Conservation (phyloP, 1,140 invertebrate genomes). For the Drosophila pruinosa region DNA sequence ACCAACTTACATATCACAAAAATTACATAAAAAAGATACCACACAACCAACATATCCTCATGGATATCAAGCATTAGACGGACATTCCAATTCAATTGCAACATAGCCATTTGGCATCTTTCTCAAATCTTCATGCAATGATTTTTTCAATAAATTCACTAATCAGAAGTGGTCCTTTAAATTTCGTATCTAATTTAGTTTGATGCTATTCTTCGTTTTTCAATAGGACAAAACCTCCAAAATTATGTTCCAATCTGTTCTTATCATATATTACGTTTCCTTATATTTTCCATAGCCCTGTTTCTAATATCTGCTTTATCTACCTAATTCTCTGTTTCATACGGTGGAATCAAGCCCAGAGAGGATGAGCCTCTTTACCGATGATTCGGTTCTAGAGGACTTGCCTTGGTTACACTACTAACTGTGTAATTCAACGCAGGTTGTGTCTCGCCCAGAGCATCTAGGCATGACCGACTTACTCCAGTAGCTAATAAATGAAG, state of each 20-base stretch:
- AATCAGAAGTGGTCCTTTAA: background rate
- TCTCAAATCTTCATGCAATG: slow-evolving; percentile 8
- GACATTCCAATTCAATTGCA: background rate
- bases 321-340: slow-evolving; percentile 22
- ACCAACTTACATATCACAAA: too few species aligned
- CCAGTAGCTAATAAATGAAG: background rate
- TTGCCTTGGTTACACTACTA: too few species aligned
- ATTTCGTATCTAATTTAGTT: background rate
- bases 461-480: background rate
- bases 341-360: background rate
- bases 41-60: too few species aligned
- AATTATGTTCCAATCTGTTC: slow-evolving; percentile 13
- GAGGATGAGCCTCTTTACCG: background rate
- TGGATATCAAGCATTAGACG: too few species aligned
- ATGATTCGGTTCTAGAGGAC: too few species aligned
- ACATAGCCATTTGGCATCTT: background rate
- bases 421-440: too few species aligned
- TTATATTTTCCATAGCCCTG: slow-evolving; percentile 16
- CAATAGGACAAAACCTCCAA: slow-evolving; percentile 21
- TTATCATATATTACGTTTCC: slow-evolving; percentile 16
- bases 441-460: too few species aligned
- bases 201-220: background rate
- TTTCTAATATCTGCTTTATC: slow-evolving; percentile 19
- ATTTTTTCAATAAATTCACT: background rate
- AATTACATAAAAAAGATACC: too few species aligned